phyloP scores from a whole-genome alignment of 2,797 vertebrate genomes.

The Anguilla obscura region DNA sequence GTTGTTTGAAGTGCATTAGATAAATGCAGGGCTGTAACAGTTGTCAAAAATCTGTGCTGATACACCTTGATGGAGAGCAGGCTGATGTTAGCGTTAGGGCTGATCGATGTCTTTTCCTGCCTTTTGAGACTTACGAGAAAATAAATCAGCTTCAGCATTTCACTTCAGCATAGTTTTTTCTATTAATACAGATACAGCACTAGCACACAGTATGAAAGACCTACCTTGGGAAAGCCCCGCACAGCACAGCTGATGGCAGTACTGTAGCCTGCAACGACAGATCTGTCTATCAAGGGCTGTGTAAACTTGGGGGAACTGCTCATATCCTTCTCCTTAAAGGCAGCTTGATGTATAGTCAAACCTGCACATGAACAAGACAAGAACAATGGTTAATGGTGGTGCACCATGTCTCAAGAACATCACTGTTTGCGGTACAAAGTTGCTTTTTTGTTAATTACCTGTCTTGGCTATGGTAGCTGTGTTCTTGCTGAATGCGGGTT shows the following conservation, averaged over 20 bases:
- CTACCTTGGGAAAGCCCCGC: conserved; percentile 82
- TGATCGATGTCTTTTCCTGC: too few species aligned
- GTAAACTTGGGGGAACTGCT: conserved; percentile 78
- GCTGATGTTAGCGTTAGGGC: too few species aligned
- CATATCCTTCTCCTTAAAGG: conserved; percentile 82
- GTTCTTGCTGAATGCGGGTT: conserved; percentile 74
- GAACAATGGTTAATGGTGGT: not conserved
- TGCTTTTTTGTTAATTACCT: conserved; percentile 59
- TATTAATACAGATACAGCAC: not conserved
- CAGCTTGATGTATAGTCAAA: conserved; percentile 59
- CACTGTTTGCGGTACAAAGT: not conserved
- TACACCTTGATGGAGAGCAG: too few species aligned
- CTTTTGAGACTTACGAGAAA: too few species aligned
- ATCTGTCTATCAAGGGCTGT: conserved; percentile 80
- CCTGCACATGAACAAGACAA: conserved; percentile 55
- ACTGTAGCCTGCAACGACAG: conserved; percentile 81
- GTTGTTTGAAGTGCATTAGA: too few species aligned
- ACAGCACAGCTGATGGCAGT: conserved; percentile 86
- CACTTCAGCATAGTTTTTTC: too few species aligned
- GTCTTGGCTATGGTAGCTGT: conserved; percentile 79
- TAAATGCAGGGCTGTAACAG: too few species aligned
- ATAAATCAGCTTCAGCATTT: too few species aligned
- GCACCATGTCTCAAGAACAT: not conserved
- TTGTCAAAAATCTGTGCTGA: too few species aligned
- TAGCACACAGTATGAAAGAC: not conserved